These are phyloP conservation scores for Pteronotus mesoamericanus DNA, from an alignment of 2,797 vertebrate species.

Conservation along the genomic window DNA sequence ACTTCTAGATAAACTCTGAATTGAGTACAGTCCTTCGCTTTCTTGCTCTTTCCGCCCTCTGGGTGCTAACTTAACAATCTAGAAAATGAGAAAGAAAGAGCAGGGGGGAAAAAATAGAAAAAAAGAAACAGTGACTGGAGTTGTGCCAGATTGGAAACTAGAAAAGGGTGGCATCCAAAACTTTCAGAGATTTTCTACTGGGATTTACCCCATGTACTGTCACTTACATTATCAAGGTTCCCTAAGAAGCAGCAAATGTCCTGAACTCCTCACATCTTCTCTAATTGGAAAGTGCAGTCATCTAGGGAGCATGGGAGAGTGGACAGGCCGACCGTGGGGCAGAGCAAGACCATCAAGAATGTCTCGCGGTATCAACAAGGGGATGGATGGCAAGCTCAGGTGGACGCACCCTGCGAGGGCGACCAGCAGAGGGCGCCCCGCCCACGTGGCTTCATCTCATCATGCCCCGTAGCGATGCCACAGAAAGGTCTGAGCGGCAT, in stretches of 20 bases:
- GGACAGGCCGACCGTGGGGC: background rate
- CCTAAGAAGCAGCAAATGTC: background rate
- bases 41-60: background rate
- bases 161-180: background rate
- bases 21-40: background rate
- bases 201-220: background rate
- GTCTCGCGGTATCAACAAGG: background rate
- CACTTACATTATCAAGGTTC: background rate
- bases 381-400: background rate
- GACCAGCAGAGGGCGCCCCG: background rate
- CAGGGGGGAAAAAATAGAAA: background rate
- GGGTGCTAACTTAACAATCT: background rate
- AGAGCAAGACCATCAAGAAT: background rate
- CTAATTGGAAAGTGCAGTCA: background rate
- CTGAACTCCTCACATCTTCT: background rate
- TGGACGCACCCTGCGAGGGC: background rate
- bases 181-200: background rate
- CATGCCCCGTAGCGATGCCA: background rate
- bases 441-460: background rate
- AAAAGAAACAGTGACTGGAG: background rate
- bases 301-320: rapidly evolving
- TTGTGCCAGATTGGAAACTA: background rate
- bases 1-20: background rate
- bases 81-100: background rate
- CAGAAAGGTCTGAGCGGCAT: background rate